Evolutionary conservation across 2,113 vertebrate genomes (phyloP), one percentile per base, ranked within the genome.

Genomic region (Oreochromis tanganicae): DNA sequence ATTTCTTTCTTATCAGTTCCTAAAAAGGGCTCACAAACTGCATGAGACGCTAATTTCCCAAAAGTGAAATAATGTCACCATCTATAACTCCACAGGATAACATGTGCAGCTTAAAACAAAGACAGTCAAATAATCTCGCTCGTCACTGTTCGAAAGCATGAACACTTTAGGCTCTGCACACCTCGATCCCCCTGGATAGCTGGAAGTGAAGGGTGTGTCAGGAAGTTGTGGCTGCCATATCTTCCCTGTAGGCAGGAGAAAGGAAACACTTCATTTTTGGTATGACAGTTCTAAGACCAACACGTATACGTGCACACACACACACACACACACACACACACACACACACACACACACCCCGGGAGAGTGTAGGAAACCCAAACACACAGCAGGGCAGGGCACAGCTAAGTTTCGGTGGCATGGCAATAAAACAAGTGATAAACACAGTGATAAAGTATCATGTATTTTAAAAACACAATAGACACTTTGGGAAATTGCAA

Each of bases 181-280:
- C 8, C 46, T 50, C 78, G 1, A 57, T 80, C 54, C 34, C 36
- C 10, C n/a, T 52, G 78, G 55, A 81, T 54, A 59, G 17, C 2
- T 84, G 81, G 43, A 82, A 66, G 68, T 82, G 61, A 21, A 85
- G 90, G 92, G 87, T 68, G 89, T 4, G 84, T 82, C 90, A 88
- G 90, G 90, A 93, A 87, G 84, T n/a, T n/a, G n/a, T n/a, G n/a
- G n/a, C n/a, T n/a, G n/a, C 68, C 16, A 38, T 59, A 66, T 89
- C 57, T 85, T 88, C 92, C 73, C 80, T 66, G 43, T 55, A 56
- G 41, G 34, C 54, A 36, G 48, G 21, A 88, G 82, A 66, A 92
- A 90, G 89, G 61, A 90, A 91, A 84, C 82, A 82, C 80, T 94
- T 89, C 80, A 90, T 81, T 80, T 89, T 81, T 86, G 85, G 93